Base-by-base conservation (phyloP, 1,140 invertebrate species). In the Platorchestia sp. region DNA sequence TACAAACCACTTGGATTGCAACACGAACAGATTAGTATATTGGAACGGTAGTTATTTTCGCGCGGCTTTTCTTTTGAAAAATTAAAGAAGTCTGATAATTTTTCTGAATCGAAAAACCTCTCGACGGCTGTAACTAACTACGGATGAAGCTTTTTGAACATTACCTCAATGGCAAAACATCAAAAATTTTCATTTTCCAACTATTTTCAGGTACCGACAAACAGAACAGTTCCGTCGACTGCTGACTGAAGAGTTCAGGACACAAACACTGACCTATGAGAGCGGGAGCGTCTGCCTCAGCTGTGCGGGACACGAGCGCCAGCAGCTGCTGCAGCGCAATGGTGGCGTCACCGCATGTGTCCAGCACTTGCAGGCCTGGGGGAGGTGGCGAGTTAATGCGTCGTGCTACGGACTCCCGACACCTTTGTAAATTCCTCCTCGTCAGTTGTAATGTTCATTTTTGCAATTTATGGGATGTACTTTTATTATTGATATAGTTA, bases 261-360 rank as follows among this genome's bases (percentile, higher is more conserved):
- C 59, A 36, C 7, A 36, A 3, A 36, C 47, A 14, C 91, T 93
- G 7, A 93, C 91, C 91, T 6, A 93, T 45, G 6, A 93, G 45
- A 6, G 91, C 36, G 7, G 91, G 91, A 44, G 91, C 43, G 45
- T 44, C 91, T 40, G 7, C 43, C 10, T n/a, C 45, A 22, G 43
- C 6, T 3, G 27, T 47, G 0, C 43, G 40, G 45, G 91, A 40
- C 7, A 93, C 43, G 36, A 93, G 91, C 10, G 41, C 19, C 44
- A 93, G 91, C 91, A 93, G 91, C 91, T 93, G 91, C 43, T 93
- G 91, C 45, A 93, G 91, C 7, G 43, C 91, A 27, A 45, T 93
- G 91, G 91, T 93, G 91, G 91, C 43, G 45, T 93, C 91, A 19
- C 91, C 91, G 40, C 91, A 93, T 19, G 91, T 93, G 91, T 93